Percentiles rank a stretch among this genome's conserved stretches.
These are phyloP conservation scores for Acrossocheilus wenchowensis DNA, from an alignment of 2,797 vertebrate genomes.

Conservation along the genomic window DNA sequence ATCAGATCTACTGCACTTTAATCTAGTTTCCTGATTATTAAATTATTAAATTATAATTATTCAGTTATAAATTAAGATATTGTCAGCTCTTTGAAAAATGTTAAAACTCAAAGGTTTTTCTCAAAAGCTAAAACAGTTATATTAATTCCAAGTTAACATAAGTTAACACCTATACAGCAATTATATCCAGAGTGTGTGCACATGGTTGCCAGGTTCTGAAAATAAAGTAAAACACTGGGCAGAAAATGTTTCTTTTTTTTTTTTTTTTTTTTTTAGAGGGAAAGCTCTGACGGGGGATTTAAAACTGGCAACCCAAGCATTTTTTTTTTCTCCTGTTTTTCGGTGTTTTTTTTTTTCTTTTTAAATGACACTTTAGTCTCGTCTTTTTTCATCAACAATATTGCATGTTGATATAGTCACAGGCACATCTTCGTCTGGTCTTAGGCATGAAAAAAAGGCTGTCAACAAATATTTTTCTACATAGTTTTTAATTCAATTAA, in stretches of 20 bases:
- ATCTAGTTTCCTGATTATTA: neutral
- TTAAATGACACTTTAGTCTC: neutral
- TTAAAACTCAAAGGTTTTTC: neutral
- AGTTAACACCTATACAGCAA: neutral
- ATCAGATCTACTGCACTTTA: neutral
- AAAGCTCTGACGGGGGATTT: neutral
- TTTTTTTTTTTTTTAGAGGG: too few species aligned
- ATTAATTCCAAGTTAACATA: neutral
- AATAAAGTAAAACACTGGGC: neutral
- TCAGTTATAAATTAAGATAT: neutral
- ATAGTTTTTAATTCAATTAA: neutral
- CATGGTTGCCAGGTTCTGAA: neutral
- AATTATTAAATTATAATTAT: neutral
- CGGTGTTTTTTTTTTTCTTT: neutral
- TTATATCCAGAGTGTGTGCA: neutral
- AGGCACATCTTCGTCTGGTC: neutral
- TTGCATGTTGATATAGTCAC: neutral
- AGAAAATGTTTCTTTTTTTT: neutral
- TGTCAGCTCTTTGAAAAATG: neutral
- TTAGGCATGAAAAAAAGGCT: neutral
- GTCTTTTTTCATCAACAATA: neutral
- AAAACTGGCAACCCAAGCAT: neutral
- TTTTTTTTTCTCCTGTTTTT: neutral
- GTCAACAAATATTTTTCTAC: neutral
- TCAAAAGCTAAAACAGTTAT: neutral